A percentile compares a stretch with the other conserved stretches of the same genome.
These are phyloP conservation scores for Theonella swinhoei DNA, from an alignment of 37 sponge, comb jelly and placozoan genomes.

Conservation along the genomic window DNA sequence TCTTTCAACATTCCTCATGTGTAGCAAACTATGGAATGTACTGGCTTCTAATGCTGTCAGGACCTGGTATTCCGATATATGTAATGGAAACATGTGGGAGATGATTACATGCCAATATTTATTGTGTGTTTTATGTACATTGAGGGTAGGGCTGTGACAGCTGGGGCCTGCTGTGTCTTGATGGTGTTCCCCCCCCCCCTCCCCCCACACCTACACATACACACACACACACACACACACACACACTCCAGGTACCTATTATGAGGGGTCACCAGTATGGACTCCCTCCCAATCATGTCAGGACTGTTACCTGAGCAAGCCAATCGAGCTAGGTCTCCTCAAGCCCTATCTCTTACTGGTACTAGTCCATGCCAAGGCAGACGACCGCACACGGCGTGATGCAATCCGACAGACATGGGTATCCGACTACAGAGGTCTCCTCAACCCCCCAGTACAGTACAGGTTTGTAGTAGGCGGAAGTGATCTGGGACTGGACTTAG, in stretches of 20 bases:
- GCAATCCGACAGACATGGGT: conserved; percentile 56
- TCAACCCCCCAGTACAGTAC: conserved; percentile 16
- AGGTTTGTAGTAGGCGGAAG: conserved; percentile 55
- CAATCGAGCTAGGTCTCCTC: background rate
- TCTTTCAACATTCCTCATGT: too few species aligned
- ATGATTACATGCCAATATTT: too few species aligned
- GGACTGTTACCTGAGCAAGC: background rate
- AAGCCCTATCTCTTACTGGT: conserved; percentile 10
- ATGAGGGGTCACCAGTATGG: background rate
- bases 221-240: conserved; percentile 13
- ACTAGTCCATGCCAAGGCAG: conserved; percentile 29
- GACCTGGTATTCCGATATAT: too few species aligned
- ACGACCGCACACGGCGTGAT: background rate
- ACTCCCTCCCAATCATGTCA: background rate
- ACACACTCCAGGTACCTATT: background rate
- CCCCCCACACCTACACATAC: background rate
- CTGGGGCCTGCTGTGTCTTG: too few species aligned
- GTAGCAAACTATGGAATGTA: too few species aligned
- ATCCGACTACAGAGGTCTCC: background rate
- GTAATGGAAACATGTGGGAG: too few species aligned
- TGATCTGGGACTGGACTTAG: background rate
- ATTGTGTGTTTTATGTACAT: too few species aligned
- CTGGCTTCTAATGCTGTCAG: too few species aligned
- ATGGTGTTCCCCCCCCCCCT: too few species aligned
- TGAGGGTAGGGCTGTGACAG: too few species aligned